Percentiles rank a stretch among this genome's conserved stretches.
Conservation (phyloP, 1,140 invertebrate genomes). For the Wiebesia pumilae region DNA sequence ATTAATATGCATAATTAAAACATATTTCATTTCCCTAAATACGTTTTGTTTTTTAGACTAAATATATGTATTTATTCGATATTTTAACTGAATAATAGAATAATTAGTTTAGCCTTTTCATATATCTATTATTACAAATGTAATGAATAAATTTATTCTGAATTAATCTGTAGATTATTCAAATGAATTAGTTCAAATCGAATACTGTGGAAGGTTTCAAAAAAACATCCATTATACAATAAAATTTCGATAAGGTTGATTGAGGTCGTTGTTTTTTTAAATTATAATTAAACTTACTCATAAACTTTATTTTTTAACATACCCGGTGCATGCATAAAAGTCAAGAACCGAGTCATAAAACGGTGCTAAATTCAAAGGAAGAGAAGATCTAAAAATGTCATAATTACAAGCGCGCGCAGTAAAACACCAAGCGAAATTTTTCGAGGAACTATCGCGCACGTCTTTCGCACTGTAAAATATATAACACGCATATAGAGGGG, state of each 20-base stretch:
- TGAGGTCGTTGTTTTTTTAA: not conserved
- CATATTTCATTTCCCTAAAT: too few relatives aligned
- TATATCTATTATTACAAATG: too few relatives aligned
- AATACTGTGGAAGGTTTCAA: not conserved
- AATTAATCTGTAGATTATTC: not conserved
- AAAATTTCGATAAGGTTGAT: not conserved
- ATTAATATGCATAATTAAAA: too few relatives aligned
- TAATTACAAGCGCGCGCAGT: constrained; percentile 27
- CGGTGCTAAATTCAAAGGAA: constrained; percentile 10
- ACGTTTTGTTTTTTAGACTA: too few relatives aligned
- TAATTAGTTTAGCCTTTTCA: too few relatives aligned
- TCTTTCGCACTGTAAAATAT: not conserved
- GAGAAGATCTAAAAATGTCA: constrained; percentile 21
- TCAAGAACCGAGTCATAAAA: constrained; percentile 30
- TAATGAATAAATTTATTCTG: not conserved
- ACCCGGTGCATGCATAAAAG: not conserved
- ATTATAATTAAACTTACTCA: constrained; percentile 2
- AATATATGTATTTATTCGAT: too few relatives aligned
- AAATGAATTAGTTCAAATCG: not conserved
- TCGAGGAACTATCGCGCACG: constrained; percentile 24
- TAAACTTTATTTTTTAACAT: not conserved
- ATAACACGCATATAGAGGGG: not conserved
- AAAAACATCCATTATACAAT: not conserved
- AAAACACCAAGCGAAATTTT: constrained; percentile 17
- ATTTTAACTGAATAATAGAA: too few relatives aligned